Percentiles rank a stretch among this genome's conserved stretches.
These are phyloP conservation scores for Pholis gunnellus DNA, from an alignment of 2,113 vertebrate species.

Conservation along the genomic window DNA sequence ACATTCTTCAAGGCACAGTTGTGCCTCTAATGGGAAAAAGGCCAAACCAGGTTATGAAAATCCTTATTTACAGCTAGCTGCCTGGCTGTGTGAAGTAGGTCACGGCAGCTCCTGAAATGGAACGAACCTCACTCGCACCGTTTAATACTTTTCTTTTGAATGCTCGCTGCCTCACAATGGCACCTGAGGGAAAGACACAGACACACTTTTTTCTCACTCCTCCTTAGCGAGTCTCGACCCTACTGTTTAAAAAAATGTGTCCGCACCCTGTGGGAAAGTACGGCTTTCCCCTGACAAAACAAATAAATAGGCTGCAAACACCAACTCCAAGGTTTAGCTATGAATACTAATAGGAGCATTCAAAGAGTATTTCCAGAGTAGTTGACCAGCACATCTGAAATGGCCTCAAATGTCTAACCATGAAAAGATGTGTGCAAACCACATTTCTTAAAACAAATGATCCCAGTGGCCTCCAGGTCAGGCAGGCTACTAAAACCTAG, in stretches of 20 bases:
- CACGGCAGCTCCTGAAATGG: constrained; percentile 76
- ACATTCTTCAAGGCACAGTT: constrained; percentile 76
- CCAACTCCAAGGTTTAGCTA: constrained; percentile 8
- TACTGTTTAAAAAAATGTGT: constrained; percentile 33
- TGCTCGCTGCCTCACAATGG: constrained; percentile 50
- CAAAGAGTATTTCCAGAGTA: constrained; percentile 2
- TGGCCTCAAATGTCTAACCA: constrained; percentile 9
- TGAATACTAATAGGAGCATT: neutral
- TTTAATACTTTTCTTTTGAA: constrained; percentile 74
- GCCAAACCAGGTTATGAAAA: constrained; percentile 80
- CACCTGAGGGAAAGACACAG: constrained; percentile 67
- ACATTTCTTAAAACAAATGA: constrained; percentile 31
- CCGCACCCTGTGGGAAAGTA: constrained; percentile 38
- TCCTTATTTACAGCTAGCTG: constrained; percentile 81
- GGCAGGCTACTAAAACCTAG: constrained; percentile 23
- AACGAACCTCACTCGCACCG: constrained; percentile 65
- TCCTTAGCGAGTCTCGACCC: constrained; percentile 38
- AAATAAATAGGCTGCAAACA: constrained; percentile 10
- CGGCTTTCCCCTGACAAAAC: constrained; percentile 34
- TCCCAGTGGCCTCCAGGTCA: constrained; percentile 25
- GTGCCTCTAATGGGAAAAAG: constrained; percentile 79
- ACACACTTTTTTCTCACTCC: constrained; percentile 42
- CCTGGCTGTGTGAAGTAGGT: constrained; percentile 80
- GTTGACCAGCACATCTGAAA: neutral
- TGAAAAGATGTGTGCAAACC: neutral